These are phyloP conservation scores for Orthonyx spaldingii DNA, from an alignment of 2,113 vertebrate species.

Conservation along the genomic window DNA sequence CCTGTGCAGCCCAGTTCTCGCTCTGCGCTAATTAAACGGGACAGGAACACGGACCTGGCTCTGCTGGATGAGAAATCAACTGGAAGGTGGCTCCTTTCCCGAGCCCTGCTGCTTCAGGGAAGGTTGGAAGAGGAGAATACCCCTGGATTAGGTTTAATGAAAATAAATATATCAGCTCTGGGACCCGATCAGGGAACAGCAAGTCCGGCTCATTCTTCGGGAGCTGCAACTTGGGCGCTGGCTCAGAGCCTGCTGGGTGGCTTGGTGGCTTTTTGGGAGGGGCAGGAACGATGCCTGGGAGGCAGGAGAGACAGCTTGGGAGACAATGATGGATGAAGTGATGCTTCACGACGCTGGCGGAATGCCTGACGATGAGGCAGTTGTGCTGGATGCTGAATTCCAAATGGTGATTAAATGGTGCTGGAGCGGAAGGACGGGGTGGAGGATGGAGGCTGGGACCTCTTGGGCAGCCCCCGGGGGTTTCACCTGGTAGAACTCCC, in stretches of 20 bases:
- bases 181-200: neutral
- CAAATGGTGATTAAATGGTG: neutral
- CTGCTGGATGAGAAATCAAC: constrained; percentile 31
- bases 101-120: neutral
- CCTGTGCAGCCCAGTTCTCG: neutral
- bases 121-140: neutral
- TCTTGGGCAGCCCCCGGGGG: neutral
- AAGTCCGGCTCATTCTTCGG: neutral
- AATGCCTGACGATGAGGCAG: fast-evolving
- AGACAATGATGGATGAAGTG: constrained; percentile 44
- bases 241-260: neutral
- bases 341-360: neutral
- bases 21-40: constrained; percentile 31
- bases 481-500: neutral
- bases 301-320: constrained; percentile 13
- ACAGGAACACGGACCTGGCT: constrained; percentile 36
- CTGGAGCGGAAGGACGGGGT: neutral
- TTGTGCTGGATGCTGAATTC: neutral
- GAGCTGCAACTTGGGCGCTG: neutral
- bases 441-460: neutral
- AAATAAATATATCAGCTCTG: constrained; percentile 32
- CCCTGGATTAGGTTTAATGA: constrained; percentile 29
- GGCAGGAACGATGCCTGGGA: neutral
- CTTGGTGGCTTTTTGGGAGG: neutral
- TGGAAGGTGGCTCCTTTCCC: constrained; percentile 38